Percentiles rank a stretch among this genome's conserved stretches.
phyloP scores from a whole-genome alignment of 2,113 vertebrate genomes.

The Tetrao urogallus region DNA sequence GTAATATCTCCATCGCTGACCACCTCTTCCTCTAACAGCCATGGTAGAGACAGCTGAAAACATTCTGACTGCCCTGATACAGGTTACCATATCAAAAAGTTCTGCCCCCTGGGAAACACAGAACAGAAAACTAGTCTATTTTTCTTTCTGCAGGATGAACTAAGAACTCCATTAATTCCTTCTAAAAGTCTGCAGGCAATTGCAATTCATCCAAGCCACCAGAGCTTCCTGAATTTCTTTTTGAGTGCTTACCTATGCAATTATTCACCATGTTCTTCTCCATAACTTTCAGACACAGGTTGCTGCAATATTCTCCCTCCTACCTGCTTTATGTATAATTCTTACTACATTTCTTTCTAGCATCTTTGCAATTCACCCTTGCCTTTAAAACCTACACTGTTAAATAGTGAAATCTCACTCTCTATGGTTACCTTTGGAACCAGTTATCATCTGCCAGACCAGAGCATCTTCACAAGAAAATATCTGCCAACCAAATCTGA shows the following conservation, averaged over 20 bases:
- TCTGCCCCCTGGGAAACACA: not conserved
- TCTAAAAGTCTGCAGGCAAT: not conserved
- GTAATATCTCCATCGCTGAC: rapidly evolving
- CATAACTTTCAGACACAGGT: no score
- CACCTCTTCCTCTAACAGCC: not conserved
- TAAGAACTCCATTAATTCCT: not conserved
- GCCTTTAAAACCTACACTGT: not conserved
- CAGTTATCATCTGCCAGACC: not conserved
- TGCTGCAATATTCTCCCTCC: not conserved
- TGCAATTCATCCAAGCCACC: rapidly evolving
- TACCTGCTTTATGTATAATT: not conserved
- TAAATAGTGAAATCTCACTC: not conserved
- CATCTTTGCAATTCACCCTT: not conserved
- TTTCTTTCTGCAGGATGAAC: not conserved
- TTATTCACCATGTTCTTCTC: not conserved
- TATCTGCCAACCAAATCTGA: not conserved
- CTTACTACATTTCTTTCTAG: not conserved
- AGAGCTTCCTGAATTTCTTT: not conserved
- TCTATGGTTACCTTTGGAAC: not conserved
- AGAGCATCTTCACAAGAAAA: not conserved
- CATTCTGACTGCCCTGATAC: rapidly evolving
- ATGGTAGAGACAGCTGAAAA: not conserved
- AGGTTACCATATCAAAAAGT: not conserved
- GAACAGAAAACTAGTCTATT: not conserved
- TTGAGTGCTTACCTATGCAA: not conserved